Evolutionary conservation across 2,797 vertebrate species (phyloP).

Genomic region (Coilia nasus): DNA sequence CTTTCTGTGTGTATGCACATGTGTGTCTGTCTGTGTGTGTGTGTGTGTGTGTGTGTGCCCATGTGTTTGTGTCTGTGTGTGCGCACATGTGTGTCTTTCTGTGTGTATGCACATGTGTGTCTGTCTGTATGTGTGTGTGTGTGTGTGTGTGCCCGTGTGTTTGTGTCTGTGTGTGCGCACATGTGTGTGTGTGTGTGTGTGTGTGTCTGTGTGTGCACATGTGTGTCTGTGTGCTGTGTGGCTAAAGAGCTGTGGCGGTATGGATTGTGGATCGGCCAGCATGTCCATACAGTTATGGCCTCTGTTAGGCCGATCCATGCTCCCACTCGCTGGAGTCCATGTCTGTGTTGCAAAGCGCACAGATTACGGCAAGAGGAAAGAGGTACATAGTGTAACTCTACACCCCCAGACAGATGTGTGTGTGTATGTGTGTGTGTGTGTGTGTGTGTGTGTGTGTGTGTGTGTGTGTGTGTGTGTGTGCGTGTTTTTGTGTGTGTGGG

Average conservation of each 20-base stretch:
- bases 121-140: not conserved
- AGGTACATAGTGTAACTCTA: not conserved
- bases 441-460: constrained; percentile 5
- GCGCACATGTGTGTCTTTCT: no score
- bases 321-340: not conserved
- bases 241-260: constrained; percentile 2
- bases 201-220: not conserved
- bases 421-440: constrained; percentile 19
- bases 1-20: no score
- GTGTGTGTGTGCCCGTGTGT: not conserved
- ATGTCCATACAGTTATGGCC: not conserved
- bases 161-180: not conserved
- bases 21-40: no score
- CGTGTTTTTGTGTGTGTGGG: not conserved
- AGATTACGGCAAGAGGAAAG: not conserved
- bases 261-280: constrained; percentile 11
- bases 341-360: constrained; percentile 7
- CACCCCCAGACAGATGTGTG: constrained; percentile 16
- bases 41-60: no score
- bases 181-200: not conserved
- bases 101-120: not conserved
- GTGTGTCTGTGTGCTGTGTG: not conserved
- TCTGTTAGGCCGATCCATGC: not conserved
- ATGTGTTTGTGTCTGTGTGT: not conserved
- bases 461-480: constrained; percentile 11